These are phyloP conservation scores for Regulus satrapa DNA, from an alignment of 2,113 vertebrate species.

Conservation along the genomic window DNA sequence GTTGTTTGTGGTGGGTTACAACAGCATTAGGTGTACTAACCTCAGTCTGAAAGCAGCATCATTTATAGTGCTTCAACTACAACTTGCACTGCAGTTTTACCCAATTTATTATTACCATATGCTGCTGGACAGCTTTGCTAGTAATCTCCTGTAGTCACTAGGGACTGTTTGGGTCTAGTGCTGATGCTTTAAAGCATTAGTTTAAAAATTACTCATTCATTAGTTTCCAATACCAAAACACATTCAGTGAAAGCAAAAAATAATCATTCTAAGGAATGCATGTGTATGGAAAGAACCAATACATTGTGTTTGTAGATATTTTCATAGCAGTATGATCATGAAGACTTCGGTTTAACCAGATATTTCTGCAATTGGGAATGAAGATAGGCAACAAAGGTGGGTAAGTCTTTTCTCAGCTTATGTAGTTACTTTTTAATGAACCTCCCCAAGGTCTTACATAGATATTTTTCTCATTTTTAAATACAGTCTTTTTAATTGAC, in stretches of 20 bases:
- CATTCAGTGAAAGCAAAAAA: background rate
- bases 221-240: background rate
- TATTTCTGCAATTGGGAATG: background rate
- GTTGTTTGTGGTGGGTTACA: background rate
- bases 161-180: background rate
- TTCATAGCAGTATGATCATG: background rate
- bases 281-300: background rate
- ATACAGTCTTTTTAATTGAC: background rate
- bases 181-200: background rate
- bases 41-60: background rate
- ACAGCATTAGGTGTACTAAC: background rate
- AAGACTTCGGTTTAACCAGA: background rate
- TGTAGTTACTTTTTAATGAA: background rate
- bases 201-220: background rate
- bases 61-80: background rate
- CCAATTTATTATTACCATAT: background rate
- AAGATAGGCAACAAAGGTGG: background rate
- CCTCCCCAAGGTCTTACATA: background rate
- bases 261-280: background rate
- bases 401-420: background rate
- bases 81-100: background rate
- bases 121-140: background rate
- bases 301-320: background rate
- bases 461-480: background rate
- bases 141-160: background rate